These are phyloP conservation scores for Chymomyza fuscimana DNA, from an alignment of 2,888 invertebrate genomes.

Conservation along the genomic window DNA sequence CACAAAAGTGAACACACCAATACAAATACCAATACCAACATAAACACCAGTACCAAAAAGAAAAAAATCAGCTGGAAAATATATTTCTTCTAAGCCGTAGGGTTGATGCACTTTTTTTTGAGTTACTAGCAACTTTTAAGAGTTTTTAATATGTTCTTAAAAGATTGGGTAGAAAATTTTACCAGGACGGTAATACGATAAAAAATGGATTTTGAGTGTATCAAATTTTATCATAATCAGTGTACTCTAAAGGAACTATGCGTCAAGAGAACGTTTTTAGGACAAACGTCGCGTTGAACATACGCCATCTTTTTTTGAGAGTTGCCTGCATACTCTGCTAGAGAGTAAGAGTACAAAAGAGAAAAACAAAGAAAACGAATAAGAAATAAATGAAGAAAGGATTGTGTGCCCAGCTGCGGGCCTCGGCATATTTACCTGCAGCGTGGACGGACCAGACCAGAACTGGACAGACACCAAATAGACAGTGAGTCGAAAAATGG, in stretches of 20 bases:
- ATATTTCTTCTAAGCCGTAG: not conserved
- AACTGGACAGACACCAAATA: slow-evolving; percentile 1
- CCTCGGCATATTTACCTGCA: slow-evolving; percentile 26
- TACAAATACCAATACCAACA: not conserved
- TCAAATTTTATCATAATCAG: too few relatives aligned
- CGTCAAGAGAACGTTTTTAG: too few relatives aligned
- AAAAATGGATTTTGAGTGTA: too few relatives aligned
- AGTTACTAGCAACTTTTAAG: too few relatives aligned
- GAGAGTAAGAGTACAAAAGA: not conserved
- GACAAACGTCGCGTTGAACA: too few relatives aligned
- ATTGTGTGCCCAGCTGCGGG: slow-evolving; percentile 46
- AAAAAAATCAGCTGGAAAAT: not conserved
- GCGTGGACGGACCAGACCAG: not conserved
- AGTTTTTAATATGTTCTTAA: too few relatives aligned
- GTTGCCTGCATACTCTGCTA: not conserved
- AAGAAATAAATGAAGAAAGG: slow-evolving; percentile 24
- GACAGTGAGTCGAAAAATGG: not conserved
- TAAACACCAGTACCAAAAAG: slow-evolving; percentile 17
- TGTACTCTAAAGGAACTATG: too few relatives aligned
- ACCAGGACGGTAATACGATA: too few relatives aligned
- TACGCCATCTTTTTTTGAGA: too few relatives aligned
- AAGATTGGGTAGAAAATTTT: too few relatives aligned
- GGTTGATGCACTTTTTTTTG: too few relatives aligned
- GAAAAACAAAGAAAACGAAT: not conserved
- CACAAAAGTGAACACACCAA: slow-evolving; percentile 52